Base-by-base conservation (phyloP, 1,140 invertebrate species). In the Lepidostoma basale region DNA sequence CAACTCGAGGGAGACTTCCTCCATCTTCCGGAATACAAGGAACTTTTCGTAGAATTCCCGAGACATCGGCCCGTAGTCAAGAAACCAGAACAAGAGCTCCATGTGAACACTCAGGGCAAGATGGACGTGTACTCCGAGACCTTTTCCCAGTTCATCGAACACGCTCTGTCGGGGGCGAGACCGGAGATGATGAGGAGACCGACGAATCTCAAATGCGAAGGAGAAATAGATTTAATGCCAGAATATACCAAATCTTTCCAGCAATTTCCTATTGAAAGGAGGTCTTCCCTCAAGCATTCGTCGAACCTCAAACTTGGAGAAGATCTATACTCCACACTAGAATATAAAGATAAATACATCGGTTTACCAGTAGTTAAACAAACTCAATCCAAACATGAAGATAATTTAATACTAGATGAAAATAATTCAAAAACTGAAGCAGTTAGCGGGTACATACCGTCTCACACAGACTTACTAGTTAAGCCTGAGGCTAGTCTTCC, bases 231-330 rank as follows among this genome's bases (percentile, higher is more conserved):
- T 36, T 81, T 78, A 42, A 44, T 80, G 52, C 77, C 79, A 0
- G 83, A 84, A 63, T 83, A 84, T 42, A 74, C 73, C 5, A 79
- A 79, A 40, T 78, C 80, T 10, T 83, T 81, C 54, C 77, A 73
- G 23, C 74, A 76, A 23, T 77, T 76, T 58, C 67, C 67, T 2
- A 28, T 69, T 9, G 59, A 52, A n/a, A 67, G 59, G 9, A 69
- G 75, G 3, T 76, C 79, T 14, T 77, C 72, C 0, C 52, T 79
- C 3, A 77, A 73, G 45, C 78, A 79, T 72, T 75, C 78, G 5
- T 58, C 76, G 0, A 81, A 73, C 70, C 67, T 82, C 18, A 77
- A 77, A 28, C 59, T 81, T 12, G 80, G 83, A 40, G 77, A 77
- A 18, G 74, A 76, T n/a, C 67, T 79, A 3, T 76, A 81, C 9